These are phyloP conservation scores for Dasyurus viverrinus DNA, from an alignment of 2,113 vertebrate genomes.

Conservation along the genomic window DNA sequence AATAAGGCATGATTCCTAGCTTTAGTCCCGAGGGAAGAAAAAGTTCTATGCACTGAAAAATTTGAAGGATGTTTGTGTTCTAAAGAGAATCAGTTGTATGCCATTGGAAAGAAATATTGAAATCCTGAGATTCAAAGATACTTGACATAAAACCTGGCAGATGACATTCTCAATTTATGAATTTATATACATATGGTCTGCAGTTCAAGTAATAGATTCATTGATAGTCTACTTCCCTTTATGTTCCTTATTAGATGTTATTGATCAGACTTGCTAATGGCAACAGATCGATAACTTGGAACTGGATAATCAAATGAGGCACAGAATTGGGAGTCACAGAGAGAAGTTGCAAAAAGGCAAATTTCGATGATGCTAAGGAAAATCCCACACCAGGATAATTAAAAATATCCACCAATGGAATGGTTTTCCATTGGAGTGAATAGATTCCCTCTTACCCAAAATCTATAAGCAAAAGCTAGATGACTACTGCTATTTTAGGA, in stretches of 20 bases:
- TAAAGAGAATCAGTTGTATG: not conserved
- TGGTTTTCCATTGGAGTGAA: not conserved
- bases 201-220: not conserved
- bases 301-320: not conserved
- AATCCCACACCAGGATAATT: no score
- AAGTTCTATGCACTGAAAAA: conserved; percentile 34
- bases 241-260: not conserved
- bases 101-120: conserved; percentile 40
- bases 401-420: no score
- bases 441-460: not conserved
- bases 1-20: conserved; percentile 25
- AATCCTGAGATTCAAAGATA: conserved; percentile 34
- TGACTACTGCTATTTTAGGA: not conserved
- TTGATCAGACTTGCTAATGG: not conserved
- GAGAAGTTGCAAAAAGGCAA: not conserved
- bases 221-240: not conserved
- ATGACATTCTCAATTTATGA: not conserved
- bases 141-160: not conserved
- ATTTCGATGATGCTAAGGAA: not conserved
- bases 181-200: not conserved
- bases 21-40: conserved; percentile 10
- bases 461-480: not conserved
- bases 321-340: not conserved
- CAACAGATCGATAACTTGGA: not conserved
- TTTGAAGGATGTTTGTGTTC: conserved; percentile 27